Conservation (phyloP, 2,113 vertebrate species). For the Acanthochromis polyacanthus region DNA sequence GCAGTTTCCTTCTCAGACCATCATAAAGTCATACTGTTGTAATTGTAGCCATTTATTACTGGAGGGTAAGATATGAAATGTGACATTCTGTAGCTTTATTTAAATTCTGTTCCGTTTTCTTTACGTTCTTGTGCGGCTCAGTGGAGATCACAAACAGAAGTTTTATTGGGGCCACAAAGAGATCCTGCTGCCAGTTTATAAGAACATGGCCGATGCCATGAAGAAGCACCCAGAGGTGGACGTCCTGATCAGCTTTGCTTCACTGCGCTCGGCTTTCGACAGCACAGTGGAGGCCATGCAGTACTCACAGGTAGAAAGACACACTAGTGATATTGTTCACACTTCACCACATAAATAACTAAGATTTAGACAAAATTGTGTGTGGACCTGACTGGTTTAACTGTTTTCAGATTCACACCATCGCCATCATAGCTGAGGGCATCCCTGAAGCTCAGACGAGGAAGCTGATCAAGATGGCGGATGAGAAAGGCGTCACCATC, state of each 20-base stretch:
- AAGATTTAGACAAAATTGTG: not conserved
- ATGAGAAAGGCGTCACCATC: conserved; percentile 96
- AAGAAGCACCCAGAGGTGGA: conserved; percentile 96
- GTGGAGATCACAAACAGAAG: conserved; percentile 98
- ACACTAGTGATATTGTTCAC: not conserved
- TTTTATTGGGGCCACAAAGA: conserved; percentile 99
- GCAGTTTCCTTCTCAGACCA: too few relatives aligned
- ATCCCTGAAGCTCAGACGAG: conserved; percentile 96
- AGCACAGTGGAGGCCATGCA: conserved; percentile 96
- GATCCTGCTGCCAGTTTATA: conserved; percentile 96
- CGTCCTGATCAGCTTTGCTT: conserved; percentile 97
- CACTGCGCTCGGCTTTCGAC: conserved; percentile 95
- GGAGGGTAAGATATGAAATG: too few relatives aligned
- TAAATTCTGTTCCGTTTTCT: not conserved
- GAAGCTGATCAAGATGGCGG: conserved; percentile 92
- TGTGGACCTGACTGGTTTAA: not conserved
- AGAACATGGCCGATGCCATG: conserved; percentile 97
- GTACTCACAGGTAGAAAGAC: conserved; percentile 88
- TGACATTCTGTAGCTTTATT: not conserved
- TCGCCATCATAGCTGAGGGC: conserved; percentile 97
- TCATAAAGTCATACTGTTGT: too few relatives aligned
- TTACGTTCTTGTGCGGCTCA: conserved; percentile 63
- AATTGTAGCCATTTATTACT: too few relatives aligned
- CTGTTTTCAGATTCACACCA: conserved; percentile 90
- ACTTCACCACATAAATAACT: not conserved